Percentiles rank a stretch among this genome's conserved stretches.
Evolutionary conservation across 2,797 vertebrate genomes (phyloP).

Genomic region (Acrocephalus scirpaceus): DNA sequence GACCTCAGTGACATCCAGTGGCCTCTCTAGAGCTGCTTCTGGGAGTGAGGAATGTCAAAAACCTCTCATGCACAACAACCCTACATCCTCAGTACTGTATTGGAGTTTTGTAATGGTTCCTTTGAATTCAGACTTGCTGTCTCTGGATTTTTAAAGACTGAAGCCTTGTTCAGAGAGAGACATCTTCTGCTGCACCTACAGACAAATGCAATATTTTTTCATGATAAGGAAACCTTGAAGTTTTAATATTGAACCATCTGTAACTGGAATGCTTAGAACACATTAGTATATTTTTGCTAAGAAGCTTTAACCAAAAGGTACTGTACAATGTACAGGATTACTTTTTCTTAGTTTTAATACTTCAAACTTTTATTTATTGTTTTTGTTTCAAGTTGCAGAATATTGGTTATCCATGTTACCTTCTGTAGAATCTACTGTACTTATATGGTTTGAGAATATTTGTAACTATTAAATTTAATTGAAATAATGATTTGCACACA

Average conservation of each 20-base stretch:
- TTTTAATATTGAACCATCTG: conserved; percentile 44
- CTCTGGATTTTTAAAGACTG: conserved; percentile 57
- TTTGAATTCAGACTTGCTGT: conserved; percentile 25
- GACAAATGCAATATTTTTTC: conserved; percentile 58
- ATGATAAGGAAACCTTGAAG: conserved; percentile 10
- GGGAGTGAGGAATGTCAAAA: neutral
- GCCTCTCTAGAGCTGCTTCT: conserved; percentile 81
- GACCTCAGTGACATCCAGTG: conserved; percentile 90
- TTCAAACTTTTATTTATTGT: conserved; percentile 47
- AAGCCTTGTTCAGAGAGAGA: conserved; percentile 37
- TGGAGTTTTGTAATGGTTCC: neutral
- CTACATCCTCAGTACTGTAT: conserved; percentile 67
- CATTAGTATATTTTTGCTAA: conserved; percentile 60
- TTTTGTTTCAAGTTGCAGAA: conserved; percentile 14
- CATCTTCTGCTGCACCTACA: conserved; percentile 39
- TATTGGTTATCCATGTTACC: conserved; percentile 16
- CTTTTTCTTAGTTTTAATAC: conserved; percentile 60
- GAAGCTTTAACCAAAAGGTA: conserved; percentile 53
- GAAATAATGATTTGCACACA: neutral
- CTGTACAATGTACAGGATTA: conserved; percentile 41
- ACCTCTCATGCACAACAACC: conserved; percentile 30
- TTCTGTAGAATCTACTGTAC: conserved; percentile 21
- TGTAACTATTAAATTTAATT: neutral
- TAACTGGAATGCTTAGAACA: conserved; percentile 48
- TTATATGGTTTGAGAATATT: neutral